Base-by-base conservation (phyloP, 2,888 invertebrate species). In the Antitype chi region DNA sequence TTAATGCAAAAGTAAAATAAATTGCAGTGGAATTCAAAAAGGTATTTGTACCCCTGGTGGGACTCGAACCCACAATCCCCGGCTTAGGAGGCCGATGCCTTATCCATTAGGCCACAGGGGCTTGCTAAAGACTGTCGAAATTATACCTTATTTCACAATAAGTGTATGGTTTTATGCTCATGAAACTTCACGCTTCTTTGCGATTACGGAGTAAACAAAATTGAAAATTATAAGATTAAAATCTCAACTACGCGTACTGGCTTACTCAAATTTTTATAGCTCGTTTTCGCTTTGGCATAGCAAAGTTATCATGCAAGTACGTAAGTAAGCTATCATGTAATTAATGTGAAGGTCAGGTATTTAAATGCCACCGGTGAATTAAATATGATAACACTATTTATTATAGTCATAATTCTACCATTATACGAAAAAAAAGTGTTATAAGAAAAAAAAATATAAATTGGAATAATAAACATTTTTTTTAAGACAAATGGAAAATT, bases 81-180 rank as follows among this genome's bases (percentile, higher is more conserved):
- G 97, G 97, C 97, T 97, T 97, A 97, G 97, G 97, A 97, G 97
- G 97, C 97, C 97, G 97, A 97, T 97, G 97, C 97, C 97, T 97
- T 97, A 97, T 97, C 97, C 97, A 97, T 97, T 97, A 97, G 97
- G 97, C 97, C 97, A 97, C 97, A 97, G 97, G 97, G 97, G 97
- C 97, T 93, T 85, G 28, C 1, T 0, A 0, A 0, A 0, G 0
- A 0, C 0, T 2, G 28, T 6, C 0, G 77, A 77, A 84, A 74
- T 63, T 72, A 80, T 62, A 63, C 17, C 5, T 60, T 68, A 68
- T 23, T 28, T 55, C 2, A 70, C 66, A 70, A 38, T 32, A n/a
- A 8, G 8, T 28, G 0, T 17, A 15, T 13, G 3, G 2, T 2
- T 28, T 4, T 66, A 20, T 11, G 7, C 5, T 49, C 8, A 28